Evolutionary conservation across 2,113 vertebrate species (phyloP), one percentile per base, ranked within the genome.

Genomic region (Chaetura pelagica): DNA sequence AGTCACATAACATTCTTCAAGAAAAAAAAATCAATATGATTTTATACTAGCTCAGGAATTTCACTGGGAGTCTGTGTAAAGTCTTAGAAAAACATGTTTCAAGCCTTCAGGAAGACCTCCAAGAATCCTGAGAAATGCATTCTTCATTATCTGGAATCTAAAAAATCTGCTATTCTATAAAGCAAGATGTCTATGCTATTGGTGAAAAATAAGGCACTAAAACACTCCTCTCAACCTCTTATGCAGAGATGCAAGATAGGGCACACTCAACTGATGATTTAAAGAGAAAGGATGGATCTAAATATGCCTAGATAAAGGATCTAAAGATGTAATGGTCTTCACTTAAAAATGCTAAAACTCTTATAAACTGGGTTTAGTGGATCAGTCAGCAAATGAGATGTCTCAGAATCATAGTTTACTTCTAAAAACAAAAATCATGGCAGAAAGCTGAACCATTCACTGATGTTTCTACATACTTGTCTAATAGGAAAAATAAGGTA

Each of bases 41-140:
- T 84, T 94, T 92, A 69, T 69, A 96, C 34, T 6, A 73, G 55
- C 64, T 77, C 55, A 78, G 74, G 79, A 94, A 92, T 94, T 87
- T 64, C 49, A 81, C 21, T 68, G 20, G 20, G 10, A 81, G 35
- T 10, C 58, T 58, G 23, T n/a, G 42, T 55, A 35, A 80, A 90
- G 21, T 73, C 83, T 87, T 68, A 81, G 34, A 75, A 81, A 89
- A 94, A 84, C 38, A 87, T 22, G 23, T 42, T 84, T 58, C 49
- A 87, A 30, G 55, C 49, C 32, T 68, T 77, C 69, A 87, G 40
- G 55, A 84, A 90, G 78, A 87, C 38, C 69, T 81, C 64, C 71
- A 73, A 80, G 75, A 96, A 90, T 81, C 79, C 63, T 4, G 5
- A 77, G 78, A 90, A 69, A 38, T 84, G 55, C 55, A 84, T 81